phyloP scores from a whole-genome alignment of 1,140 invertebrate genomes.

The Sarcophaga peregrina region DNA sequence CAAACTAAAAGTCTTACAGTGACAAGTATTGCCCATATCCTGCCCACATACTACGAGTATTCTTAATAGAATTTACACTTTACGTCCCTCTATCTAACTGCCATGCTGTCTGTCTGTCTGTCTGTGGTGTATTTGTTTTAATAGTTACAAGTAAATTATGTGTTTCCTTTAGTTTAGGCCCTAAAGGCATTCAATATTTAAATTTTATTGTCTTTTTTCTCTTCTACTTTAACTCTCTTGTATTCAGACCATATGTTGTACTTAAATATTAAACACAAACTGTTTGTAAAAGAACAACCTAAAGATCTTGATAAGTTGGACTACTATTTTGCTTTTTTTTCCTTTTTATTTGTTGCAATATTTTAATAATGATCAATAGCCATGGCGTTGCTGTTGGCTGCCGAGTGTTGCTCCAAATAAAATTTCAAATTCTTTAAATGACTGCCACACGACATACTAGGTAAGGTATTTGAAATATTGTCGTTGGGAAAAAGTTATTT shows the following conservation, averaged over 20 bases:
- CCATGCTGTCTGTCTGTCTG: too few species aligned
- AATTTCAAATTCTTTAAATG: not conserved
- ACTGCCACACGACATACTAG: not conserved
- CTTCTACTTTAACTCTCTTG: not conserved
- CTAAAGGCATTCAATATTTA: not conserved
- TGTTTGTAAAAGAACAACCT: not conserved
- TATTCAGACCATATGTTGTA: not conserved
- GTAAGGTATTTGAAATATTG: not conserved
- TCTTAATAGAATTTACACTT: too few species aligned
- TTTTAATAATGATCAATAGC: conserved; percentile 12
- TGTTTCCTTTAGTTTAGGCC: conserved; percentile 8
- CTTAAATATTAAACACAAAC: not conserved
- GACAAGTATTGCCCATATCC: too few species aligned
- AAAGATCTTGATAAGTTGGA: not conserved
- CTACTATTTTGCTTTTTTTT: too few species aligned
- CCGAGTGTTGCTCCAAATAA: not conserved
- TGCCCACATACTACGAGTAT: too few species aligned
- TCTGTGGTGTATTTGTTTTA: too few species aligned
- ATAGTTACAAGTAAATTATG: conserved; percentile 1
- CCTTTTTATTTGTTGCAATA: not conserved
- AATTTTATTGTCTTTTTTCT: not conserved
- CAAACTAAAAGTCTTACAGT: too few species aligned
- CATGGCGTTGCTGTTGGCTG: not conserved
- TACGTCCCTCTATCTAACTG: too few species aligned
- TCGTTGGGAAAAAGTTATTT: not conserved